Conservation (phyloP, 2,797 vertebrate genomes). For the Kryptolebias ocellatus region DNA sequence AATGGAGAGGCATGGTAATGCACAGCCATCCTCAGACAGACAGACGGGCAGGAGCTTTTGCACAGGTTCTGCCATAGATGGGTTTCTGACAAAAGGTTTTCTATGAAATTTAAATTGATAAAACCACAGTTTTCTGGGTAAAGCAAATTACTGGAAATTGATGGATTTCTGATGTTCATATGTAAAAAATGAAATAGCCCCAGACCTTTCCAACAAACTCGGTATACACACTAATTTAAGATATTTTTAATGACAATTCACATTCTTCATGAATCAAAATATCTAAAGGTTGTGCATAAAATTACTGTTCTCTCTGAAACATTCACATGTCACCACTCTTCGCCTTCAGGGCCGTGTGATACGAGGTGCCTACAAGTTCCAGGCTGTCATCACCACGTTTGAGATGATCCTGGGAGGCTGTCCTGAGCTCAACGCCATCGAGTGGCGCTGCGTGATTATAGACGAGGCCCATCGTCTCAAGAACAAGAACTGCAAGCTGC, state of each 20-base stretch:
- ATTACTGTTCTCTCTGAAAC: background rate
- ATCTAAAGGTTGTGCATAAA: background rate
- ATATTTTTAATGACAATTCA: constrained; percentile 6
- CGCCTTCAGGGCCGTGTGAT: constrained; percentile 86
- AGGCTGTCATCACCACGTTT: constrained; percentile 97
- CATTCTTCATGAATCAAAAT: background rate
- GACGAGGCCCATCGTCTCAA: constrained; percentile 98
- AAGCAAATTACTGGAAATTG: constrained; percentile 4
- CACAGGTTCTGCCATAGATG: constrained; percentile 7
- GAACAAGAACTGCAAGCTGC: constrained; percentile 99
- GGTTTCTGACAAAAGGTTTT: constrained; percentile 10
- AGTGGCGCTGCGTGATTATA: constrained; percentile 98
- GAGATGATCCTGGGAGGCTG: constrained; percentile 99
- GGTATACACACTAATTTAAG: background rate
- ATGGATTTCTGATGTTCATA: too few relatives aligned
- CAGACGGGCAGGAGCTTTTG: constrained; percentile 26
- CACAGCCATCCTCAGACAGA: constrained; percentile 44
- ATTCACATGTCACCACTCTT: background rate
- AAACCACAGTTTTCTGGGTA: constrained; percentile 12
- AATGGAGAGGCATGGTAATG: constrained; percentile 61
- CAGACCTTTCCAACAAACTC: background rate
- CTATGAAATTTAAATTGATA: constrained; percentile 14
- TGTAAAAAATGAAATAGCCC: too few relatives aligned
- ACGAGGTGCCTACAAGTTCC: constrained; percentile 92
- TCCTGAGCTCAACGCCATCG: constrained; percentile 95